phyloP scores from a whole-genome alignment of 2,113 vertebrate species.

The Strix uralensis region DNA sequence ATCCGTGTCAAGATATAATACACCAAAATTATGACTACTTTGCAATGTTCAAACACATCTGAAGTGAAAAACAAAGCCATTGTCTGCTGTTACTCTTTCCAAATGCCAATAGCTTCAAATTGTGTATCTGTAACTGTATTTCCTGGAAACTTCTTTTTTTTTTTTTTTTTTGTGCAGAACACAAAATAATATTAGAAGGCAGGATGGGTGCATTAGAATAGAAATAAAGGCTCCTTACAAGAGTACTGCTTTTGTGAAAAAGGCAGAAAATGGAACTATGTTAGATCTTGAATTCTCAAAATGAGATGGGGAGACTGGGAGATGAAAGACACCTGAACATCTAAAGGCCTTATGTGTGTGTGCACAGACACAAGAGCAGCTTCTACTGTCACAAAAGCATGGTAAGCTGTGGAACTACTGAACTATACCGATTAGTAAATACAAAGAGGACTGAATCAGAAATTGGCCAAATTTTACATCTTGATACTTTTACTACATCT shows the following conservation, averaged over 20 bases:
- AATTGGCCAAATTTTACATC: neutral
- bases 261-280: neutral
- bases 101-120: neutral
- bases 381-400: neutral
- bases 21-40: neutral
- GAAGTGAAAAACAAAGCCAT: neutral
- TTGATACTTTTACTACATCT: accelerated
- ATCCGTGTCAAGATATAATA: neutral
- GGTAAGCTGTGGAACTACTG: neutral
- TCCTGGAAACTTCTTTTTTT: neutral
- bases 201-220: neutral
- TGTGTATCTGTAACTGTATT: neutral
- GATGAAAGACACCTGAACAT: neutral
- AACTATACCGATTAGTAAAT: neutral
- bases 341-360: neutral
- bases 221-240: neutral
- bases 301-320: neutral
- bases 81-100: neutral
- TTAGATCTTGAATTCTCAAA: neutral
- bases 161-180: neutral
- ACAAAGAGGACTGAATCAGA: neutral
- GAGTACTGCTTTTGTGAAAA: neutral
- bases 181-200: neutral
- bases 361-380: neutral
- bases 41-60: neutral